Evolutionary conservation across 2,888 invertebrate genomes (phyloP), one percentile per base, ranked within the genome.

Genomic region (Philhelius pedissequus): DNA sequence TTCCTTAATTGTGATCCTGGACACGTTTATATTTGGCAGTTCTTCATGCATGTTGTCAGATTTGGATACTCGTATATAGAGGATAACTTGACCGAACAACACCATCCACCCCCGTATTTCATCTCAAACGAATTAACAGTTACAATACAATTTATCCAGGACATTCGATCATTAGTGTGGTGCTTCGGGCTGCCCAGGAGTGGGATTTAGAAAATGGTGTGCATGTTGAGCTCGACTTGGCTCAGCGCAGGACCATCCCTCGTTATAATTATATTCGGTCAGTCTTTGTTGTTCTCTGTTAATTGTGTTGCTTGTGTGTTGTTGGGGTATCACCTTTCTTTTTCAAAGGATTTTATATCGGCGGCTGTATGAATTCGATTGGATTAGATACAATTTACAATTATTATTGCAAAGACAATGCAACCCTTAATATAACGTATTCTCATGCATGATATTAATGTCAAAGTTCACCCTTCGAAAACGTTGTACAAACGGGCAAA

Each of bases 1-100:
- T 77, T 86, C 86, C 86, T 88, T 87, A 88, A 88, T 88, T 88
- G 87, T 88, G 86, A 88, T 88, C 88, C 88, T 68, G 78, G 71
- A 86, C 88, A 88, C 88, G 88, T 88, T 87, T 86, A 56, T 70
- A 56, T 70, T 69, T 81, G 58, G 86, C 68, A 81, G 84, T 86
- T 69, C 60, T 54, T 73, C 79, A 48, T 80, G 62, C 60, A 38
- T 68, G 50, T 79, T 80, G 48, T 20, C 54, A n/a, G 25, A 20
- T 70, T 43, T 60, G 45, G 27, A 25, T 54, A 20, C 58, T 43
- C 52, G 45, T 20, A 25, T 54, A 56, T 30, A 58, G 40, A 62
- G 50, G 50, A 56, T 52, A 43, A 30, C 69, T 62, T 70, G 75
- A 68, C 79, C 74, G 75, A 68, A 75, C 74, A 43, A 8, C 2